Evolutionary conservation across 2,888 invertebrate species (phyloP), one percentile per base, ranked within the genome.

Genomic region (Noctua janthe): DNA sequence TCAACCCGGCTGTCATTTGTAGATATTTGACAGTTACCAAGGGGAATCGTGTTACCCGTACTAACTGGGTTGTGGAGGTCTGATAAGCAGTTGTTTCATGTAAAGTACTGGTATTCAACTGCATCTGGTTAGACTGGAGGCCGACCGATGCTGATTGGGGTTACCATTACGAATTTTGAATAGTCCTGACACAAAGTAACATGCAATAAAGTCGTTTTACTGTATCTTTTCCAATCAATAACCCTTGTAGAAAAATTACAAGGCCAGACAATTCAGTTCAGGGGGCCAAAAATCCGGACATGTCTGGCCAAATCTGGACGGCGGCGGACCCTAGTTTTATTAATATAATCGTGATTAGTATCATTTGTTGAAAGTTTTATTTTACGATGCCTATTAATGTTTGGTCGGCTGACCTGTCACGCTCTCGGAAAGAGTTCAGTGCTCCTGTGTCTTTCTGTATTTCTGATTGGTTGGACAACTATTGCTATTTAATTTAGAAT

Each of bases 361-460:
- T 71, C 49, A 43, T n/a, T 62, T 56, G 29, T 80, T 67, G 6
- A 47, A 20, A 39, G 13, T 76, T 75, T 54, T 73, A 29, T 54
- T 64, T 71, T 56, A 64, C 47, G 51, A 17, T 54, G 67, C 29
- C 62, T 79, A 70, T 35, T 75, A 73, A 54, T 74, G 39, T 76
- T 67, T 39, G 23, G 71, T 67, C 10, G 59, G n/a, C 49, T 83
- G 81, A 54, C 15, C 43, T 69, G 85, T 51, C 71, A 56, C 67
- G 59, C 13, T 56, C 10, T 66, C 47, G 15, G 8, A 3, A 66
- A 20, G 49, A 83, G 75, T 82, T 85, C 86, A 81, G 35, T 81
- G 82, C 71, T 75, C 64, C 39, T 74, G 29, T n/a, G 6, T 69
- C 29, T 85, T 64, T 74, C n/a, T 74, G 23, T 6, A 49, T 29